Conservation (phyloP, 2,113 vertebrate species). For the Pollachius pollachius region DNA sequence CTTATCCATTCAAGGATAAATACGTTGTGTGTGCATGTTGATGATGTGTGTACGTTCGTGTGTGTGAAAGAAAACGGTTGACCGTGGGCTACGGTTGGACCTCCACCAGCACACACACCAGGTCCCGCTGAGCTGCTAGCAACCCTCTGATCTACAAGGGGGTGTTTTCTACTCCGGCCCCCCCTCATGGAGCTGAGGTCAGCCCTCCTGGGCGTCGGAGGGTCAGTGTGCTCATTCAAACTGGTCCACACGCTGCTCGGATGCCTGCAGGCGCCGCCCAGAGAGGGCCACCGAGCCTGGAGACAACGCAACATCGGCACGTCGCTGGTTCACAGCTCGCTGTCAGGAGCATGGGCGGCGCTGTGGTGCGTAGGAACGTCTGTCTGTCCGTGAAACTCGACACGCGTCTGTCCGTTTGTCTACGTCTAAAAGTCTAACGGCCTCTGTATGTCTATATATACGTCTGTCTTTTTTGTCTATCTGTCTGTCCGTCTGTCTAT, state of each 20-base stretch:
- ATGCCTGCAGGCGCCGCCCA: slow-evolving; percentile 48
- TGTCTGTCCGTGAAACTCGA: neutral
- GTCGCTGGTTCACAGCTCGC: slow-evolving; percentile 72
- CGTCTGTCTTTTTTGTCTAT: too few relatives aligned
- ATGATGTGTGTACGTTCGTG: neutral
- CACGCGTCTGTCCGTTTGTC: too few relatives aligned
- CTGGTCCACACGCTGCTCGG: slow-evolving; percentile 58
- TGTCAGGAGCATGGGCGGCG: slow-evolving; percentile 65
- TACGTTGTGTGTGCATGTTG: neutral
- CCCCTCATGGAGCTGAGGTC: neutral
- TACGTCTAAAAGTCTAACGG: too few relatives aligned
- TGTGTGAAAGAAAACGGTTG: too few relatives aligned
- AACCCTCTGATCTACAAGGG: too few relatives aligned
- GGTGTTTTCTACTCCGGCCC: too few relatives aligned
- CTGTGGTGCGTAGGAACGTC: slow-evolving; percentile 54
- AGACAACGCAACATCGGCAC: slow-evolving; percentile 75
- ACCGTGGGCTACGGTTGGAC: too few relatives aligned
- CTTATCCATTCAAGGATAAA: neutral
- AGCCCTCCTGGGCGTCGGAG: neutral
- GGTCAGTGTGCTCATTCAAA: slow-evolving; percentile 62
- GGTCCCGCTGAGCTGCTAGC: too few relatives aligned
- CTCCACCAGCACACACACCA: neutral
- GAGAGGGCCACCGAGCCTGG: slow-evolving; percentile 63
- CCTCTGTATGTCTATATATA: too few relatives aligned
- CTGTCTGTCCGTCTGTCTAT: too few relatives aligned